phyloP scores from a whole-genome alignment of 2,113 vertebrate species.

The Poeciliopsis turrubarensis region DNA sequence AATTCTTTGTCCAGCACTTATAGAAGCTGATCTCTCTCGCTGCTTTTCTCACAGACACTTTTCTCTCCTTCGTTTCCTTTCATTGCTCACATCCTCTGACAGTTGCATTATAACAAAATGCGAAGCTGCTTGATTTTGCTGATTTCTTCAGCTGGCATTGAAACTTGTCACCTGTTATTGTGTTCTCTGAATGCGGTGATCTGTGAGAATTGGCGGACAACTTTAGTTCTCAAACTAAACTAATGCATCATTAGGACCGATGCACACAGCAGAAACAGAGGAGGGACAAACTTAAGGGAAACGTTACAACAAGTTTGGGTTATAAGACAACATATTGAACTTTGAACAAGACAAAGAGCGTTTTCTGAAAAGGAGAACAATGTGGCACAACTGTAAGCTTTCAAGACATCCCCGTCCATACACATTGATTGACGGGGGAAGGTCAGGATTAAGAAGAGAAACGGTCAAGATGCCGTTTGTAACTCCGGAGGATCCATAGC shows the following conservation, averaged over 20 bases:
- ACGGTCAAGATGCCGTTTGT: no score
- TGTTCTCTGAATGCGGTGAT: background rate
- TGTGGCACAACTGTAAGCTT: background rate
- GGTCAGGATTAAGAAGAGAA: background rate
- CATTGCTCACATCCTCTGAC: background rate
- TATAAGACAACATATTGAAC: background rate
- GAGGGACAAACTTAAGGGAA: background rate
- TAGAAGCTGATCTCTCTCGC: slow-evolving; percentile 33
- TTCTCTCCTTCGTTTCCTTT: background rate
- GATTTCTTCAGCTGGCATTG: background rate
- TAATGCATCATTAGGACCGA: background rate
- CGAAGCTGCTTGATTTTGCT: background rate
- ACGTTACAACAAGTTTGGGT: background rate
- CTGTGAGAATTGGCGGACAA: background rate
- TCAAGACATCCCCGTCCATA: background rate
- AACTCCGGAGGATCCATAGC: no score
- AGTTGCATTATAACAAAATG: background rate
- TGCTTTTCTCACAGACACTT: slow-evolving; percentile 50
- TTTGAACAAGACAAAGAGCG: background rate
- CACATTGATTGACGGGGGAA: background rate
- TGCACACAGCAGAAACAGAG: background rate
- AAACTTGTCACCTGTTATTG: background rate
- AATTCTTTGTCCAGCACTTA: slow-evolving; percentile 40
- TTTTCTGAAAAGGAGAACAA: background rate
- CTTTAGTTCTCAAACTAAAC: background rate